A percentile compares a stretch with the other conserved stretches of the same genome.
These are phyloP conservation scores for Datnioides undecimradiatus DNA, from an alignment of 2,113 vertebrate species.

Conservation along the genomic window DNA sequence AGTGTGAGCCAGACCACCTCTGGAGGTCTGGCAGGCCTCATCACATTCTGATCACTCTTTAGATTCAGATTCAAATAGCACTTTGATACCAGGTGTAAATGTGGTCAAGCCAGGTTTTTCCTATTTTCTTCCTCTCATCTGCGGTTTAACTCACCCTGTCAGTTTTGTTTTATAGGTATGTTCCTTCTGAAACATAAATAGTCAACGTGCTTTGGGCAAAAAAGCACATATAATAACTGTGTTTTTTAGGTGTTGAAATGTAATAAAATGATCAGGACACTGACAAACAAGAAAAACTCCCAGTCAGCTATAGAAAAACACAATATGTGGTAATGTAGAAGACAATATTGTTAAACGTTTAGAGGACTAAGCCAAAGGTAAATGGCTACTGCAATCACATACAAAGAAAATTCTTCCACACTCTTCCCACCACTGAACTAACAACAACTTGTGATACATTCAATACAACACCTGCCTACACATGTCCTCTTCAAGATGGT, in stretches of 20 bases:
- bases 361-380: not conserved
- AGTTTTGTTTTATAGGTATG: not conserved
- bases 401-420: not conserved
- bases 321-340: not conserved
- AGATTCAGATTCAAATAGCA: conserved; percentile 18
- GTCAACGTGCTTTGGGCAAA: not conserved
- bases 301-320: not conserved
- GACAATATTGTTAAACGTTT: not conserved
- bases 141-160: not conserved
- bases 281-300: not conserved
- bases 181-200: conserved; percentile 1
- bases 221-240: not conserved
- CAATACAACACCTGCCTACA: not conserved
- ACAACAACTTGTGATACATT: not conserved
- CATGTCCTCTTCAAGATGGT: not conserved
- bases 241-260: conserved; percentile 12
- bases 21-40: conserved; percentile 38
- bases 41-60: conserved; percentile 29
- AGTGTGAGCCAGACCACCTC: conserved; percentile 48
- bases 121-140: conserved; percentile 17
- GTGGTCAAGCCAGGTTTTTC: conserved; percentile 23
- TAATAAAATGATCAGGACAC: not conserved
- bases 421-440: not conserved
- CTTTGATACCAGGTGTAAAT: conserved; percentile 39
- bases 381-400: not conserved